Conservation (phyloP, 2,888 invertebrate species). For the Halocaridina rubra region DNA sequence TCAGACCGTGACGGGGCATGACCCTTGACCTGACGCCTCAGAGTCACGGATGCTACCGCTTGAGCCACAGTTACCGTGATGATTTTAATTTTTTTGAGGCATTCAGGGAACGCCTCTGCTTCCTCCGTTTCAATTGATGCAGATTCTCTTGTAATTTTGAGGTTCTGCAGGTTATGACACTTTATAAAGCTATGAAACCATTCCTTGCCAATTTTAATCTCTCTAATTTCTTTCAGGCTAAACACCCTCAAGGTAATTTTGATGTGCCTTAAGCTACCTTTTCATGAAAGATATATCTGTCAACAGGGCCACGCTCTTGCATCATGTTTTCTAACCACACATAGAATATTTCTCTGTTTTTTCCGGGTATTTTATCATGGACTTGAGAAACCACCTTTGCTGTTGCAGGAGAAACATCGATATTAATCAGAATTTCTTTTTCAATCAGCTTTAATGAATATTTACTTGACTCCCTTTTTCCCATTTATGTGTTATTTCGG, state of each 20-base stretch:
- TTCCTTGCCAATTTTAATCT: neutral
- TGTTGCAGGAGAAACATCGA: neutral
- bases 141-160: neutral
- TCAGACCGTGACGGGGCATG: too few relatives aligned
- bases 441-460: too few relatives aligned
- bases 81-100: too few relatives aligned
- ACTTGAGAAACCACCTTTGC: neutral
- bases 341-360: neutral
- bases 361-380: neutral
- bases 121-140: neutral
- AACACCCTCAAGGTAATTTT: neutral
- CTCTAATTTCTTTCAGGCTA: neutral
- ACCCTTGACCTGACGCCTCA: too few relatives aligned
- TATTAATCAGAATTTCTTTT: too few relatives aligned
- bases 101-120: neutral
- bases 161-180: neutral
- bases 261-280: neutral
- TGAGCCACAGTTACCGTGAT: too few relatives aligned
- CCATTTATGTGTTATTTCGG: too few relatives aligned
- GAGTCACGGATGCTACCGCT: too few relatives aligned
- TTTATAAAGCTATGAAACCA: neutral
- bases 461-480: too few relatives aligned
- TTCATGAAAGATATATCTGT: neutral
- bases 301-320: neutral
- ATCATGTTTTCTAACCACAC: neutral